phyloP scores from a whole-genome alignment of 1,140 invertebrate genomes.

The Nephotettix cincticeps region DNA sequence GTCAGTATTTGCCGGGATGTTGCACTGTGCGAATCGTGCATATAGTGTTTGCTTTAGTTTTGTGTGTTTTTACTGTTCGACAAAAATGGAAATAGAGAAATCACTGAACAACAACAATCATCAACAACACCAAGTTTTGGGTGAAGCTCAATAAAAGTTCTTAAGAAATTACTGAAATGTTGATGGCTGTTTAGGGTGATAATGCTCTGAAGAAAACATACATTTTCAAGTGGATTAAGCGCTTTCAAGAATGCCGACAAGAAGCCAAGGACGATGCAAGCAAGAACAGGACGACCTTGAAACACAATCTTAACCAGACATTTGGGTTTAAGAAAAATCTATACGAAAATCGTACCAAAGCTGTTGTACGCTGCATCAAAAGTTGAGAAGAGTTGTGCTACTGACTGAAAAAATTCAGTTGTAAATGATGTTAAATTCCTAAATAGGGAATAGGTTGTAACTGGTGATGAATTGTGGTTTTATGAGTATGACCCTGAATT shows the following conservation, averaged over 20 bases:
- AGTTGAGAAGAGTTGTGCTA: background rate
- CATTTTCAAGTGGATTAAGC: conserved; percentile 4
- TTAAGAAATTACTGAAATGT: no score
- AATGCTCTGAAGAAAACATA: background rate
- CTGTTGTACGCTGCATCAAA: background rate
- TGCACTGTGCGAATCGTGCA: no score
- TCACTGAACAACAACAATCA: background rate
- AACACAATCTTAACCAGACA: background rate
- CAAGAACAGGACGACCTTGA: background rate
- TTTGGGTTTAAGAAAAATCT: no score
- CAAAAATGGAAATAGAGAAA: conserved; percentile 3
- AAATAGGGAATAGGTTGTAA: background rate
- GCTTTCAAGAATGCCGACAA: background rate
- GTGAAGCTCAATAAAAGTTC: no score
- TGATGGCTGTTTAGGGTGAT: background rate
- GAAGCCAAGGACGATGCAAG: background rate
- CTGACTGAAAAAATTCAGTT: background rate
- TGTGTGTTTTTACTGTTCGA: no score
- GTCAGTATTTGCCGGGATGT: no score
- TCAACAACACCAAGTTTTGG: background rate
- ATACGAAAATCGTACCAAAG: background rate
- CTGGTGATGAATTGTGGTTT: no score
- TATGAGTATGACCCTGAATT: no score
- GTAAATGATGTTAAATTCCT: background rate
- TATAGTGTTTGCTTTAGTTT: no score